These are phyloP conservation scores for Argentina silus DNA, from an alignment of 2,797 vertebrate genomes.

Conservation along the genomic window DNA sequence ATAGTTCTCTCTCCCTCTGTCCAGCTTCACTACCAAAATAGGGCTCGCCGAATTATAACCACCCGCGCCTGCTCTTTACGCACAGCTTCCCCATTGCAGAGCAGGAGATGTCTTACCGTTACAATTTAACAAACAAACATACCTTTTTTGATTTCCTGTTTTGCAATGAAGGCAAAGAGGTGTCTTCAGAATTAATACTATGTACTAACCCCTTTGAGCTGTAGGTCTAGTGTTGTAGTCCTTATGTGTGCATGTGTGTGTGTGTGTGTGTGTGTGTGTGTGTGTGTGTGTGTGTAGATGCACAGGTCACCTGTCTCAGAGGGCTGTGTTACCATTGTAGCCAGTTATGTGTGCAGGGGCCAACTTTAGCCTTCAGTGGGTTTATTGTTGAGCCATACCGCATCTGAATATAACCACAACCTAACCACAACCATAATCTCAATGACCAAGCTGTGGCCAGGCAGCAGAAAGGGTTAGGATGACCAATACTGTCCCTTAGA, in stretches of 20 bases:
- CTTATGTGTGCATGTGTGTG: no score
- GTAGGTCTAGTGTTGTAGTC: background rate
- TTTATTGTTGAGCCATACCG: background rate
- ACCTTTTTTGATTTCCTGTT: background rate
- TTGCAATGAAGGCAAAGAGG: background rate
- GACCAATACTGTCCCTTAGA: background rate
- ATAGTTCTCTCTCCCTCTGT: conserved; percentile 85
- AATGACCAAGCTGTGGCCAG: conserved; percentile 1
- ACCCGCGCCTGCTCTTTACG: conserved; percentile 30
- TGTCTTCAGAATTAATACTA: no score
- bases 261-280: background rate
- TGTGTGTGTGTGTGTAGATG: background rate
- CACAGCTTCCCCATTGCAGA: background rate
- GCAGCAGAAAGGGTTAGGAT: background rate
- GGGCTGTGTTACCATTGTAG: background rate
- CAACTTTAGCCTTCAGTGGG: background rate
- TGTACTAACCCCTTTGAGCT: background rate
- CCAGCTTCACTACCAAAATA: conserved; percentile 82
- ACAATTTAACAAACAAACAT: conserved; percentile 1
- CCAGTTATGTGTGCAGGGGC: background rate
- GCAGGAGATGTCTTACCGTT: background rate
- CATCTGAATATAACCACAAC: conserved; percentile 3
- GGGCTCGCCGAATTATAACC: conserved; percentile 45
- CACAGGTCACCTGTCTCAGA: background rate
- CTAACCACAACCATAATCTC: conserved; percentile 13